Base-by-base conservation (phyloP, 2,113 vertebrate species). In the Pangasianodon gigas region DNA sequence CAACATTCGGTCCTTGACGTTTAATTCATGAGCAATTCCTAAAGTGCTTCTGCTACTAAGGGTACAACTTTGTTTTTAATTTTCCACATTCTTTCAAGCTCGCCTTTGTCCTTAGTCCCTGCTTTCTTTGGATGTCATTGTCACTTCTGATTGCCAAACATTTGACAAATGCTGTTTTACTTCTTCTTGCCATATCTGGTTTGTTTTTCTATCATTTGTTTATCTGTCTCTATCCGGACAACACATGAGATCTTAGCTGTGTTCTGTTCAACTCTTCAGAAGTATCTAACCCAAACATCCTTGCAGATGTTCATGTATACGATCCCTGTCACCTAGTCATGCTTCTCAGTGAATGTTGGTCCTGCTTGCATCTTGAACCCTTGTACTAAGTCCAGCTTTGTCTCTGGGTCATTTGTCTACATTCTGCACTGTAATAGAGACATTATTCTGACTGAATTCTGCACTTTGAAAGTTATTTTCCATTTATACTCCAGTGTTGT, bases 61-160 rank as follows among this genome's bases (percentile, higher is more conserved):
- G 67, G 67, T 37, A 6, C 74, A 26, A 51, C 54, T 46, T 83
- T 56, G 51, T 82, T 82, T 84, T 46, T 6, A 60, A 84, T 62
- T 5, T 0, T 29, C 24, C 37, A 14, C 82, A 62, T 84, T 46
- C 24, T 44, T 82, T 80, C 77, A 18, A 80, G 77, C 51, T 82
- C 48, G 1, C 79, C 51, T 84, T 62, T 84, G 41, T 84, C 54
- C 82, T 60, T 44, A 0, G 4, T 84, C 41, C 41, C 11, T 60
- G 58, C 37, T 84, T 44, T 29, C 6, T 46, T 60, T 84, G 82
- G 82, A 84, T 60, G 56, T 16, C 19, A 44, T 84, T 84, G 82
- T 44, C 21, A 41, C 54, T 60, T 6, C 37, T 6, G 32, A 13
- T 84, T 84, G 82, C 56, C 82, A 84, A 84, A 84, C 10, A 84